Percentiles rank a stretch among this genome's conserved stretches.
Conservation (phyloP, 1,140 invertebrate genomes). For the Drosophila nannoptera region DNA sequence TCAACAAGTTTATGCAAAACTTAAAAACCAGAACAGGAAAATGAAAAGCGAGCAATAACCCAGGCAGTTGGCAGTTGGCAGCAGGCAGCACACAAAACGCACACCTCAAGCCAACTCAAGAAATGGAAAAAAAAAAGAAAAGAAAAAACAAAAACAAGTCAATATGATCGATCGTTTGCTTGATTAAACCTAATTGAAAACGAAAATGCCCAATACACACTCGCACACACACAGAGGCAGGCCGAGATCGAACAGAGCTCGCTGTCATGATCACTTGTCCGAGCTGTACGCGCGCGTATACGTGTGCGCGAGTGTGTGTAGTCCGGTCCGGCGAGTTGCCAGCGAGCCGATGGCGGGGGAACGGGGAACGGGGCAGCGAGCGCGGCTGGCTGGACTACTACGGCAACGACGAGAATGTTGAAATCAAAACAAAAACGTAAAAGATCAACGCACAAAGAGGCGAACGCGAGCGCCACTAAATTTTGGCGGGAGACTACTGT, state of each 20-base stretch:
- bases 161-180: conserved; percentile 77
- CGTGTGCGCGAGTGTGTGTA: conserved; percentile 1
- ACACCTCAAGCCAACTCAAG: conserved; percentile 65
- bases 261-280: conserved; percentile 59
- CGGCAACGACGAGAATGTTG: conserved; percentile 62
- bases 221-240: conserved; percentile 10
- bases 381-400: conserved; percentile 28
- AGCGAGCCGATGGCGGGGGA: conserved; percentile 7
- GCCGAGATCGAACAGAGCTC: conserved; percentile 6
- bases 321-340: conserved; percentile 51
- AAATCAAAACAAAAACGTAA: conserved; percentile 78
- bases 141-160: conserved; percentile 50
- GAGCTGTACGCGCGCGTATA: conserved; percentile 5
- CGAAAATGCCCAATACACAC: conserved; percentile 64
- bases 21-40: conserved; percentile 72
- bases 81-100: conserved; percentile 46
- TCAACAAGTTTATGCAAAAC: conserved; percentile 76
- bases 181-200: conserved; percentile 77
- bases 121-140: too few relatives aligned
- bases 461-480: conserved; percentile 56
- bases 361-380: conserved; percentile 17
- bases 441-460: conserved; percentile 72
- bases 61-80: conserved; percentile 43
- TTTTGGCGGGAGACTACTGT: conserved; percentile 77
- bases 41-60: conserved; percentile 76